phyloP scores from a whole-genome alignment of 1,140 invertebrate genomes.

The Zaprionus tsacasi region DNA sequence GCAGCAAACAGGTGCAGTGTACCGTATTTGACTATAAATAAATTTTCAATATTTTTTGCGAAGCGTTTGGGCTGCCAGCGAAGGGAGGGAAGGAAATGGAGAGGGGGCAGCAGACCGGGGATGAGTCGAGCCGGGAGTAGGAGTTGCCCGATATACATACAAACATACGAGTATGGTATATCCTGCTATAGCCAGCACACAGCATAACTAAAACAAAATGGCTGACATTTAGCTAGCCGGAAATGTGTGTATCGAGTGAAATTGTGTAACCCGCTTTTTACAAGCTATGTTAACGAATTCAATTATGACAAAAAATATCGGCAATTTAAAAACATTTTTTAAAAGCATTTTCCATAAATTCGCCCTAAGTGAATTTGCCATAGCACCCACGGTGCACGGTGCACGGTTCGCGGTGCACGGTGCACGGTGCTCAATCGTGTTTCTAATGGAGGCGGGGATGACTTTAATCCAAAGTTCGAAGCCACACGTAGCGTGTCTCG shows the following conservation, averaged over 20 bases:
- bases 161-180: not conserved
- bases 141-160: not conserved
- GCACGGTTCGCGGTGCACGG: not conserved
- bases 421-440: not conserved
- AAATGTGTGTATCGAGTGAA: conserved; percentile 22
- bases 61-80: conserved; percentile 27
- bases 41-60: conserved; percentile 73
- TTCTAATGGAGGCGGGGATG: not conserved
- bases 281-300: not conserved
- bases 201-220: conserved; percentile 41
- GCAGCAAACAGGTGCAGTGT: conserved; percentile 67
- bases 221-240: conserved; percentile 38
- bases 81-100: not conserved
- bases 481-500: conserved; percentile 1
- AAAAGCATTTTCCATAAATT: conserved; percentile 4
- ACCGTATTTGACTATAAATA: conserved; percentile 77
- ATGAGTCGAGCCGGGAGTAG: not conserved
- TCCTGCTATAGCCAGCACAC: conserved; percentile 19
- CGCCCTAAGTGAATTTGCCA: conserved; percentile 5
- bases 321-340: conserved; percentile 3
- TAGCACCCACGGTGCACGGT: not conserved
- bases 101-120: not conserved
- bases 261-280: conserved; percentile 9
- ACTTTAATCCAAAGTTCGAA: conserved; percentile 1
- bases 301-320: conserved; percentile 7